phyloP scores from a whole-genome alignment of 2,888 invertebrate species.

The Myopa testacea region DNA sequence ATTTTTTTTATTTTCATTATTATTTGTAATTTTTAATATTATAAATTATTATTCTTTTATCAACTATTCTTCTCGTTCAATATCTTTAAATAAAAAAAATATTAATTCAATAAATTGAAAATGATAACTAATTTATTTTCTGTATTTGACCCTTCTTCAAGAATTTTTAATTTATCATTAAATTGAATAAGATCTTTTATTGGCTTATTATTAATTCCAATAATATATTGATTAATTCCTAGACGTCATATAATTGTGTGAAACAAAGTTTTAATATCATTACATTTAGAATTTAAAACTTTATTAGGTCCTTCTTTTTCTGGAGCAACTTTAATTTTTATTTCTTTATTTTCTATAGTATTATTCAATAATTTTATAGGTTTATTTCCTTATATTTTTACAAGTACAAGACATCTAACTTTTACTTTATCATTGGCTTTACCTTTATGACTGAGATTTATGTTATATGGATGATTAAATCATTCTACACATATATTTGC shows the following conservation, averaged over 20 bases:
- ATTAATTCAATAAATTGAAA: too few relatives aligned
- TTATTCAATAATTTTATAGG: too few relatives aligned
- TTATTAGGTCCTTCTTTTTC: conserved; percentile 66
- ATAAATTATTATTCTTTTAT: conserved; percentile 71
- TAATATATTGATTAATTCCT: conserved; percentile 71
- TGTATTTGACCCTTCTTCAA: too few relatives aligned
- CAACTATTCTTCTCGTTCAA: conserved; percentile 58
- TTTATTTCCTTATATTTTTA: conserved; percentile 31
- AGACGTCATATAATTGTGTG: conserved; percentile 57
- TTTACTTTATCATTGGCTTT: conserved; percentile 73
- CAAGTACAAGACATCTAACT: conserved; percentile 66
- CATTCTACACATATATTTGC: conserved; percentile 75
- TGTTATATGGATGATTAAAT: conserved; percentile 62
- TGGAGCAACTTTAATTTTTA: conserved; percentile 74
- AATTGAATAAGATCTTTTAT: conserved; percentile 73
- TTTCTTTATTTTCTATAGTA: too few relatives aligned
- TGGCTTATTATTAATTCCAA: conserved; percentile 67
- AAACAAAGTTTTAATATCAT: conserved; percentile 57
- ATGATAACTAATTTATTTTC: too few relatives aligned
- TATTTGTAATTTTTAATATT: conserved; percentile 70
- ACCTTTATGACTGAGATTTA: conserved; percentile 75
- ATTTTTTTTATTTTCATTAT: conserved; percentile 61
- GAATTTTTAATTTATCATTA: too few relatives aligned
- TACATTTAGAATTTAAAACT: conserved; percentile 63
- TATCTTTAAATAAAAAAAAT: conserved; percentile 52